Evolutionary conservation across 2,797 vertebrate species (phyloP), one percentile per base, ranked within the genome.

Genomic region (Danio jaintianensis): DNA sequence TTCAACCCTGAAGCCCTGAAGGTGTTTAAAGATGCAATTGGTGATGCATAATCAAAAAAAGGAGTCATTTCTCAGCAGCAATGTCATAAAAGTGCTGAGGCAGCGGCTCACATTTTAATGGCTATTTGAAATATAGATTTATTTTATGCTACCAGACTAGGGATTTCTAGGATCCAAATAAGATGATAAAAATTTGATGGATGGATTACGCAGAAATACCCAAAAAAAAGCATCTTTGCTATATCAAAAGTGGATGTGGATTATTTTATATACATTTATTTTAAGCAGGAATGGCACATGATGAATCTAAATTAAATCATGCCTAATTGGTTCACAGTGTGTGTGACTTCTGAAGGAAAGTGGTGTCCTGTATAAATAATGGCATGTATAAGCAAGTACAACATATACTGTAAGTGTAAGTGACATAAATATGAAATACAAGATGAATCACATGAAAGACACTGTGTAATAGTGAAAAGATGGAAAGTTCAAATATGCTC

Each of bases 401-500:
- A 43, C 22, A 59, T 10, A 12, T 43, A 72, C 29, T 55, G 22
- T 47, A 73, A 63, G 53, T 16, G 40, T 76, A 11, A 13, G 4
- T 10, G 68, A 42, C 61, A 78, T 36, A 43, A 42, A 56, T 47
- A 72, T 38, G 29, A 56, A 10, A 10, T 18, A 45, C 20, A 73
- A 12, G 20, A 78, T 82, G 42, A 47, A 72, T 77, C 52, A 72
- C 62, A 62, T 66, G 48, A 62, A 22, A 63, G 29, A 67, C 9
- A 42, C 36, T 7, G 42, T 66, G 74, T 50, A 78, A 66, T 0
- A 6, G 50, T 59, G 50, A 18, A 73, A 71, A 43, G 42, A 58
- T 22, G 56, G 43, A 47, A 71, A 77, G 50, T 64, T 58, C 75
- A 77, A 83, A 55, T 78, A 62, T 64, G 66, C 36, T 82, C 58